Percentiles rank a stretch among this genome's conserved stretches.
phyloP scores from a whole-genome alignment of 1,140 invertebrate species.

The Rhagoletis pomonella region DNA sequence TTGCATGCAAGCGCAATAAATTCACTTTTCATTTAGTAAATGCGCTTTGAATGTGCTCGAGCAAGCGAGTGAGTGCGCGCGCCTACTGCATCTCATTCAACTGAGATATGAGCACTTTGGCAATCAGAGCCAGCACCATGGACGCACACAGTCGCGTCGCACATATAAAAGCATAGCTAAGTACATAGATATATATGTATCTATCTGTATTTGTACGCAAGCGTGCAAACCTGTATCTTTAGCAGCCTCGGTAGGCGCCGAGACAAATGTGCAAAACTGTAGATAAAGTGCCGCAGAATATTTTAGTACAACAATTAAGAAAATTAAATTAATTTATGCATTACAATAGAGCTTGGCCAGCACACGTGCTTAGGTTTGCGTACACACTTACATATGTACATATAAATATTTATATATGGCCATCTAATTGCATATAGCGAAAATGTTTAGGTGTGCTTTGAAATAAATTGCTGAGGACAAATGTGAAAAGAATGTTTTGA shows the following conservation, averaged over 20 bases:
- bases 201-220: neutral
- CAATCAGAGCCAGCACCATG: neutral
- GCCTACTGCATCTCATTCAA: constrained; percentile 22
- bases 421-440: neutral
- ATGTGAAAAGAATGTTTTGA: neutral
- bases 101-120: constrained; percentile 33
- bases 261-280: constrained; percentile 43
- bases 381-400: neutral
- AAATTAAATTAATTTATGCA: constrained; percentile 53
- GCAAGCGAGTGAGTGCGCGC: neutral
- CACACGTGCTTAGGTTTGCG: neutral
- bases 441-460: neutral
- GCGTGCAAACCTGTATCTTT: neutral
- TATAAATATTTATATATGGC: no score
- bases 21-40: constrained; percentile 53
- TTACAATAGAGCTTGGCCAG: constrained; percentile 6
- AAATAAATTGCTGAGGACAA: neutral
- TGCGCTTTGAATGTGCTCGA: constrained; percentile 15
- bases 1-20: constrained; percentile 50
- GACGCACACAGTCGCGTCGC: neutral
- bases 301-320: constrained; percentile 52
- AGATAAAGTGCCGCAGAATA: constrained; percentile 51
- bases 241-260: neutral
- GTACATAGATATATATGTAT: neutral
- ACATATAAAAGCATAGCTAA: neutral